Percentiles rank a stretch among this genome's conserved stretches.
phyloP scores from a whole-genome alignment of 2,797 vertebrate genomes.

The Myotis myotis region DNA sequence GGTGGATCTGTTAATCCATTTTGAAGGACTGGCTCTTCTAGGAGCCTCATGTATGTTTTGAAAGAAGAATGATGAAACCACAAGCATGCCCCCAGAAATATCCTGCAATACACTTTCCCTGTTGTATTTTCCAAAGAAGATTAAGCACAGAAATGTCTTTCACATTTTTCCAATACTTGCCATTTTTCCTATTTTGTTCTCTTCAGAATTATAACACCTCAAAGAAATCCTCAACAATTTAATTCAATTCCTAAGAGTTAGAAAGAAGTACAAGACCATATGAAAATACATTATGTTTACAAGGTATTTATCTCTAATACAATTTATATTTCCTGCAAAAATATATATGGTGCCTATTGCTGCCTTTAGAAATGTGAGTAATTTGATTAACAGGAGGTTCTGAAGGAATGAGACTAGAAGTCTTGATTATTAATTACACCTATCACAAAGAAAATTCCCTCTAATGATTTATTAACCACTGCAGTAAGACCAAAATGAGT shows the following conservation, averaged over 20 bases:
- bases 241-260: conserved; percentile 52
- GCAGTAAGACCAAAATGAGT: conserved; percentile 75
- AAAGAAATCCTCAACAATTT: conserved; percentile 69
- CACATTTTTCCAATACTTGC: not conserved
- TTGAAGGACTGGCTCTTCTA: not conserved
- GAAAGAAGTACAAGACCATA: conserved; percentile 48
- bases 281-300: conserved; percentile 60
- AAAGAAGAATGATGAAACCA: conserved; percentile 20
- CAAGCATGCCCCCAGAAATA: not conserved
- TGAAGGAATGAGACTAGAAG: conserved; percentile 73
- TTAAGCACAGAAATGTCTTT: conserved; percentile 31
- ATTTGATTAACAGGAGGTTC: conserved; percentile 76
- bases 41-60: not conserved
- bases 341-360: not conserved
- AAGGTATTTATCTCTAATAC: conserved; percentile 36
- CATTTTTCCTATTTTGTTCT: conserved; percentile 32
- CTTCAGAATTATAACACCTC: conserved; percentile 43
- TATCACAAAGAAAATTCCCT: conserved; percentile 74
- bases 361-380: conserved; percentile 65
- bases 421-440: conserved; percentile 81
- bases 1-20: not conserved
- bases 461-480: conserved; percentile 82
- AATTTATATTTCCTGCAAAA: conserved; percentile 18
- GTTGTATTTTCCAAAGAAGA: not conserved
- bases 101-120: not conserved